Evolutionary conservation across 1,140 invertebrate genomes (phyloP).

Genomic region (Geopemphigus sp.): DNA sequence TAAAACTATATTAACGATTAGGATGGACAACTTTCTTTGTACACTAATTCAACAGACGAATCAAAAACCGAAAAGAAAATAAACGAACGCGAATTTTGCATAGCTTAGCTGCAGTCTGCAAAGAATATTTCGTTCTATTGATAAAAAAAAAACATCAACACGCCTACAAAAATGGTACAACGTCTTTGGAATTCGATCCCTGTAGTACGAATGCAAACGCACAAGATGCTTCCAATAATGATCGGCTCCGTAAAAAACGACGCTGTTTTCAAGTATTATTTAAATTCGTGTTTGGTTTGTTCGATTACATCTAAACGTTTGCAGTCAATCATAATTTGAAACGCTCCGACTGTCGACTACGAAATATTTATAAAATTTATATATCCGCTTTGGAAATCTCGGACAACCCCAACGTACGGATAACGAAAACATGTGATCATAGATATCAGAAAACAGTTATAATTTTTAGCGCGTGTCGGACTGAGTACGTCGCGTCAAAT

Average conservation of each 20-base stretch:
- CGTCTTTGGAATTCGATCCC: slow-evolving; percentile 1
- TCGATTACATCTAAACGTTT: not conserved
- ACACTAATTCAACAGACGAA: not conserved
- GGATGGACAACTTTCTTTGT: not conserved
- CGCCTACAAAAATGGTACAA: slow-evolving; percentile 36
- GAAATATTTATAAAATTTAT: not conserved
- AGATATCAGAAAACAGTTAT: no score
- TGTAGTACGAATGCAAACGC: not conserved
- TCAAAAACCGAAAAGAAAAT: not conserved
- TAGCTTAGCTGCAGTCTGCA: not conserved
- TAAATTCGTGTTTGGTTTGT: not conserved
- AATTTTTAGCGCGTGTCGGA: no score
- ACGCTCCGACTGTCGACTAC: not conserved
- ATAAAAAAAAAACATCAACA: slow-evolving; percentile 47
- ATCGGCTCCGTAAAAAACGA: not conserved
- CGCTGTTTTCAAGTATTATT: not conserved
- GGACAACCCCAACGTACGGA: not conserved
- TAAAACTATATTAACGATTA: not conserved
- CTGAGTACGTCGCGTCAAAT: no score
- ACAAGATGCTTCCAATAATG: not conserved
- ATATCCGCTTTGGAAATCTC: not conserved
- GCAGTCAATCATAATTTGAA: not conserved
- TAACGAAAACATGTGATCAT: slow-evolving; percentile 25
- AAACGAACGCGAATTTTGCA: not conserved
- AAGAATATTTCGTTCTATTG: slow-evolving; percentile 35